These are phyloP conservation scores for Baccha elongata DNA, from an alignment of 2,888 invertebrate species.

Conservation along the genomic window DNA sequence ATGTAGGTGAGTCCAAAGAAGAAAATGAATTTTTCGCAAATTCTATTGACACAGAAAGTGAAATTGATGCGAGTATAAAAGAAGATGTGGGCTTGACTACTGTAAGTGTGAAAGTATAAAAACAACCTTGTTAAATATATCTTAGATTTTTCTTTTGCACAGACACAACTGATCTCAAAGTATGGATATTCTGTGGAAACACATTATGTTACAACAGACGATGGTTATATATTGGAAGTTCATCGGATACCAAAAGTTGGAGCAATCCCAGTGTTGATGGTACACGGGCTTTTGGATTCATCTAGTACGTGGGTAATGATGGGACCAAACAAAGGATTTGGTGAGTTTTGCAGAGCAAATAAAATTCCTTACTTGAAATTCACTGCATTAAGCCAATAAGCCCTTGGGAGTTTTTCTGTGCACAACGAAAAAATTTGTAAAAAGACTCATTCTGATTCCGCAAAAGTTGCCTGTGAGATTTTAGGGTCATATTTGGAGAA, in stretches of 20 bases:
- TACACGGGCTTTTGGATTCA: constrained; percentile 89
- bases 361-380: too few relatives aligned
- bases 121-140: not conserved
- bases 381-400: too few relatives aligned
- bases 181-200: constrained; percentile 87
- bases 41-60: not conserved
- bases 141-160: not conserved
- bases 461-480: too few relatives aligned
- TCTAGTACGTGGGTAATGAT: constrained; percentile 90
- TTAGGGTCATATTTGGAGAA: too few relatives aligned
- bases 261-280: constrained; percentile 84
- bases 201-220: constrained; percentile 86
- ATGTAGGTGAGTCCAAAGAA: not conserved
- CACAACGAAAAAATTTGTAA: too few relatives aligned
- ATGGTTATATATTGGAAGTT: constrained; percentile 90
- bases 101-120: constrained; percentile 2
- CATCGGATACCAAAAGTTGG: constrained; percentile 87
- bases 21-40: constrained; percentile 1
- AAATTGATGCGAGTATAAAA: constrained; percentile 13
- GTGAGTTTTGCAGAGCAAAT: too few relatives aligned
- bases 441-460: too few relatives aligned
- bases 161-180: constrained; percentile 84
- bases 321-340: constrained; percentile 87
- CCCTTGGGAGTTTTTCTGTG: too few relatives aligned
- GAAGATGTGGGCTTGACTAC: constrained; percentile 18